Base-by-base conservation (phyloP, 2,888 invertebrate genomes). In the Neria commutata region DNA sequence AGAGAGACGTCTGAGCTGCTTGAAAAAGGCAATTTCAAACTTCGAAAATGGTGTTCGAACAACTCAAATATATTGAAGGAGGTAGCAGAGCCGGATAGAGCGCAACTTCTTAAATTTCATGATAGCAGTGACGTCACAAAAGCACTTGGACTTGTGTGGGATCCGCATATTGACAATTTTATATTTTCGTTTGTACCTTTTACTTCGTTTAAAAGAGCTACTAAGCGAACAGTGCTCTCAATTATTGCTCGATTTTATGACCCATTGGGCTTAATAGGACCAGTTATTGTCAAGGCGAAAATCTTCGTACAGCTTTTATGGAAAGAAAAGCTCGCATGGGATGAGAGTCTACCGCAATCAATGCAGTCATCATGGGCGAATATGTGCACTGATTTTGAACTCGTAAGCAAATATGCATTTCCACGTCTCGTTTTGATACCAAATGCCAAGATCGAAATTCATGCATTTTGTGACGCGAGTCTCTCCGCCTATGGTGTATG, bases 101-200 rank as follows among this genome's bases (percentile, higher is more conserved):
- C 60, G 45, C 26, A 49, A 26, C 54, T 60, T 33, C 47, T 56
- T 3, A 61, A 56, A 26, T 60, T 62, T 40, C 42, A 58, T 23
- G 58, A 64, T 55, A 56, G 50, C 1, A 58, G 51, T 33, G 51
- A 62, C 42, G 45, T 62, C 11, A 60, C 58, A 4, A 64, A 58
- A 34, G 48, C 61, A 1, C 52, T 64, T 11, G 56, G 60, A 1
- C 59, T 60, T 16, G 57, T 59, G n/a, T 52, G 56, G 55, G 51
- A 58, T 17, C 54, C 55, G 21, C 14, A 26, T 4, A 50, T 42
- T 14, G 61, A 64, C 40, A 59, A 55, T n/a, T 50, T 60, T 49
- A 19, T 58, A 19, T 58, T 56, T 19, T 17, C 58, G 3, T 60
- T 50, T 46, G 33, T 45, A 29, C 58, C 58, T 26, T 19, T 48